These are phyloP conservation scores for Lagria hirta DNA, from an alignment of 2,888 invertebrate species.

Conservation along the genomic window DNA sequence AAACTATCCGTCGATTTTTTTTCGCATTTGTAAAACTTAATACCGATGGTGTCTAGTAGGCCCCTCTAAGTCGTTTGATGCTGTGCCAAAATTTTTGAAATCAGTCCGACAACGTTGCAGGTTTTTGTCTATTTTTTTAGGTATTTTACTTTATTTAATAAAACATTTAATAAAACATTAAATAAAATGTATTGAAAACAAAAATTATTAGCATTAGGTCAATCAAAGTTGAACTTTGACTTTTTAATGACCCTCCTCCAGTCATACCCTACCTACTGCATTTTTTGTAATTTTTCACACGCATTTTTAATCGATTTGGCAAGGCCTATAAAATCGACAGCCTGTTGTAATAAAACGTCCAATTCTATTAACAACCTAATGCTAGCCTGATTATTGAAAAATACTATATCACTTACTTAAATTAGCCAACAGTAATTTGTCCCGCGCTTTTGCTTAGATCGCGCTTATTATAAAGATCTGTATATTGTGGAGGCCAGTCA, in stretches of 20 bases:
- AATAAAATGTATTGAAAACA: constrained; percentile 7
- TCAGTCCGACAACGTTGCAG: constrained; percentile 2
- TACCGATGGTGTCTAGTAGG: constrained; percentile 30
- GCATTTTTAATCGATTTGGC: no score
- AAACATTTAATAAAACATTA: no score
- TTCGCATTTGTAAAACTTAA: constrained; percentile 25
- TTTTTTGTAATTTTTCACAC: not conserved
- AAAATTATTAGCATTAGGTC: not conserved
- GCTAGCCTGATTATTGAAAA: no score
- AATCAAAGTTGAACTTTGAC: not conserved
- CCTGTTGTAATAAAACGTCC: no score
- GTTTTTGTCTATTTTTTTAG: constrained; percentile 10
- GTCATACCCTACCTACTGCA: no score
- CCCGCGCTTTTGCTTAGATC: not conserved
- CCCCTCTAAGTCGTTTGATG: no score
- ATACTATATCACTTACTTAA: no score
- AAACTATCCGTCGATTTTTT: constrained; percentile 37
- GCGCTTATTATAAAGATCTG: not conserved
- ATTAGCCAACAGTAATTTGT: no score
- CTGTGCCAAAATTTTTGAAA: constrained; percentile 39
- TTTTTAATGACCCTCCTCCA: no score
- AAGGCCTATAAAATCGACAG: no score
- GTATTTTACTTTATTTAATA: no score
- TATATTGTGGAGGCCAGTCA: not conserved
- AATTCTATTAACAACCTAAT: no score